Conservation (phyloP, 2,888 invertebrate species). For the Monoplex corrugatus region DNA sequence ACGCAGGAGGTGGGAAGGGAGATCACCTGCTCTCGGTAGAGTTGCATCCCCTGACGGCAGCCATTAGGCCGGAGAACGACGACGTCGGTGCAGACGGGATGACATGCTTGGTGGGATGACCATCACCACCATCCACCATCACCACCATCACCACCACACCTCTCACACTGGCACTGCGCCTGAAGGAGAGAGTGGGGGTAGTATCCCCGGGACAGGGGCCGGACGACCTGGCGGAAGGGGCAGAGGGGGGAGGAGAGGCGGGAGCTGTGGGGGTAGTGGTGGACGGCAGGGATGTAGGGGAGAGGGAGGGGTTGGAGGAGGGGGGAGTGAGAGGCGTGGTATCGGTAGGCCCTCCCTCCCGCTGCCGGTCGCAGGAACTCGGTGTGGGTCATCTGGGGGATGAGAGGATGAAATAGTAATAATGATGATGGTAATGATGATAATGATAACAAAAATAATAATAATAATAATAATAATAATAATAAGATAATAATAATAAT, state of each 20-base stretch:
- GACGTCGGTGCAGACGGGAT: neutral
- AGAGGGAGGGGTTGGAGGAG: neutral
- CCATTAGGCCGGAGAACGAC: neutral
- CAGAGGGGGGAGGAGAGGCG: neutral
- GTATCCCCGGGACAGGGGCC: neutral
- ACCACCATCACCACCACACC: neutral
- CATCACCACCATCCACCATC: no score
- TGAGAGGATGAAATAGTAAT: no score
- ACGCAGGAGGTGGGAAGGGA: constrained; percentile 8
- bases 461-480: no score
- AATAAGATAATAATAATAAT: no score
- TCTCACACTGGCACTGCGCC: neutral
- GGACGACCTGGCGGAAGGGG: neutral
- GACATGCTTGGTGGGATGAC: neutral
- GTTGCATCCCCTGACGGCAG: constrained; percentile 30
- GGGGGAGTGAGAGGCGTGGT: neutral
- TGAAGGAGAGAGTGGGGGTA: neutral
- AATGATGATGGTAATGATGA: no score
- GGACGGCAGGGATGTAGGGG: neutral
- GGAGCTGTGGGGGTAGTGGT: neutral
- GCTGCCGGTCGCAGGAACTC: neutral
- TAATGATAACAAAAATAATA: no score
- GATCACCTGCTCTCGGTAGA: neutral
- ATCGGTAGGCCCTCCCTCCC: neutral
- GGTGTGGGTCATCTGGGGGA: neutral